Evolutionary conservation across 2,797 vertebrate genomes (phyloP), one percentile per base, ranked within the genome.

Genomic region (Chromobotia macracanthus): DNA sequence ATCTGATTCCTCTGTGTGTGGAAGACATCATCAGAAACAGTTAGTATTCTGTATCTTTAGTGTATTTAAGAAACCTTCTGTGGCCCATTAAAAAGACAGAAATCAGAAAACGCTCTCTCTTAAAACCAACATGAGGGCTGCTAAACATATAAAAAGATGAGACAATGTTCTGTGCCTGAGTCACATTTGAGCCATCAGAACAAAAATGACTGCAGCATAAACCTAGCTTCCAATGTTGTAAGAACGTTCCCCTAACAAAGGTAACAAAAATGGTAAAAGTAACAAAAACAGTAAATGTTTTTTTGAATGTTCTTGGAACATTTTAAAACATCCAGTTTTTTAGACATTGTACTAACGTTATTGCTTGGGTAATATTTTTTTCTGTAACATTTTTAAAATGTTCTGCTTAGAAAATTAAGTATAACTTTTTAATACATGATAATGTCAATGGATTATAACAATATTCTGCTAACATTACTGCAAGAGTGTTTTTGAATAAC

Each of bases 11-110:
- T 28, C 3, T 38, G 1, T 28, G 9, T 16, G 1, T 31, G 2
- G 25, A 61, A 28, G 61, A 55, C 61, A 65, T 75, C 61, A 55
- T 55, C 28, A 64, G 19, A 21, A 21, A 64, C 23, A 10, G 35
- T 44, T n/a, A 15, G 3, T 0, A 13, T 11, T 70, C 3, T 46
- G 11, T n/a, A 28, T 67, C 16, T 48, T 35, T 48, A 48, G 66
- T 56, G 44, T 13, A 55, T 19, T 56, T 23, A 66, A 76, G 28
- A 53, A 71, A 56, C 21, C 64, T 72, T 75, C 75, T 53, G 51
- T 55, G 21, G 21, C 78, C 50, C 6, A 56, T 69, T 35, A 75
- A 68, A 38, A 0, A 2, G n/a, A 76, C 48, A 21, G 35, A 19
- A 44, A 65, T 8, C 56, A 46, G n/a, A 64, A 60, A 28, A 60